Evolutionary conservation across 2,113 vertebrate species (phyloP).

Genomic region (Ptyas mucosa): DNA sequence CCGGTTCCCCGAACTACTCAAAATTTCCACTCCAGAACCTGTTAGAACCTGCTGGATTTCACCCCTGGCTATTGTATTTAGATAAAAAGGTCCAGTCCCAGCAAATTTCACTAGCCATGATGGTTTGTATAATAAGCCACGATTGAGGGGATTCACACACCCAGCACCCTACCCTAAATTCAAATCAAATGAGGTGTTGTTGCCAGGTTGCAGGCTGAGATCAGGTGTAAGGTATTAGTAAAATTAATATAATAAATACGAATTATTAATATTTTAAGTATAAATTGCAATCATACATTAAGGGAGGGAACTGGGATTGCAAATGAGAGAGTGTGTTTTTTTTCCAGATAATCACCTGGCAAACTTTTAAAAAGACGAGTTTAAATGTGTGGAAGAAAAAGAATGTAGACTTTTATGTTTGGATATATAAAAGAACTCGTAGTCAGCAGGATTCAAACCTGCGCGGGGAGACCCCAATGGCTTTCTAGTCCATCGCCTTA

Average conservation of each 20-base stretch:
- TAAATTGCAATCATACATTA: background rate
- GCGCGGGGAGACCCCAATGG: conserved; percentile 82
- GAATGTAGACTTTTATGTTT: background rate
- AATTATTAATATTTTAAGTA: background rate
- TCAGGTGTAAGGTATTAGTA: too few relatives aligned
- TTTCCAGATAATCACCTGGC: background rate
- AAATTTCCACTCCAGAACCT: too few relatives aligned
- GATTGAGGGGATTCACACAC: background rate
- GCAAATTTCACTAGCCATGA: background rate
- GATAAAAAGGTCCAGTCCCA: background rate
- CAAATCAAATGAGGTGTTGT: background rate
- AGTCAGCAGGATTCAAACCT: conserved; percentile 85
- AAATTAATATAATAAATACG: background rate
- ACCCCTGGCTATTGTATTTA: too few relatives aligned
- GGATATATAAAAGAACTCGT: conserved; percentile 43
- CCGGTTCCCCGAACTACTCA: too few relatives aligned
- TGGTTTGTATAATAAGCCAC: background rate
- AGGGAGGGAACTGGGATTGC: background rate
- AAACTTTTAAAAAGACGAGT: background rate
- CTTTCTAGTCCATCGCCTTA: conserved; percentile 73
- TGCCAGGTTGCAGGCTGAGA: background rate
- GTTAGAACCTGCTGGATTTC: too few relatives aligned
- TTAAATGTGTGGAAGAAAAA: background rate
- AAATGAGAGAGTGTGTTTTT: background rate
- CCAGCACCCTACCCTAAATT: background rate